Base-by-base conservation (phyloP, 2,888 invertebrate species). In the Drepanosiphum platanoidis region DNA sequence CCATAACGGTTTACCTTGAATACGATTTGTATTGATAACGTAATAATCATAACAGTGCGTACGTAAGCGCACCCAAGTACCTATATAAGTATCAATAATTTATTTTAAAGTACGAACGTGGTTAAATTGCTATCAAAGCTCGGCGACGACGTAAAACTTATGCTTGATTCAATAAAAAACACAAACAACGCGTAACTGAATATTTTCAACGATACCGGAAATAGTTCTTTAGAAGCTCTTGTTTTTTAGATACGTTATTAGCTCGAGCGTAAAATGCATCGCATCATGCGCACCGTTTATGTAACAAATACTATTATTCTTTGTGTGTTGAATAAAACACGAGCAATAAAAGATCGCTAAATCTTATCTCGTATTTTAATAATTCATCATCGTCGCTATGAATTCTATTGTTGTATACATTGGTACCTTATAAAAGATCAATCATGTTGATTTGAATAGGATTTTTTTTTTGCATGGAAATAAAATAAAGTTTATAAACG, bases 11-110 rank as follows among this genome's bases (percentile, higher is more conserved):
- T 72, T 72, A 52, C 52, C 18, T 5, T 22, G 52, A 18, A 52
- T 52, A 13, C 42, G 36, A 42, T 39, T n/a, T 72, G 42, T 39
- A 13, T 72, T 46, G 27, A 46, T 72, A 72, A 72, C 72, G 39
- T 42, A 72, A 72, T 39, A n/a, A n/a, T n/a, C n/a, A n/a, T n/a
- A n/a, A n/a, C n/a, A n/a, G n/a, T n/a, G n/a, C n/a, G n/a, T n/a
- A n/a, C n/a, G n/a, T n/a, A n/a, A n/a, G n/a, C n/a, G n/a, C n/a
- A n/a, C n/a, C n/a, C n/a, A n/a, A 52, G 52, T 52, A 3, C 18
- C 18, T 52, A 0, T 18, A 52, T 22, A 52, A n/a, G n/a, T n/a
- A n/a, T n/a, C n/a, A n/a, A n/a, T n/a, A n/a, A n/a, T n/a, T n/a
- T n/a, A n/a, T n/a, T n/a, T n/a, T n/a, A n/a, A n/a, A n/a, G n/a